These are phyloP conservation scores for Phymanthus crucifer DNA, from an alignment of 92 coral and sea anemone species.

Conservation along the genomic window DNA sequence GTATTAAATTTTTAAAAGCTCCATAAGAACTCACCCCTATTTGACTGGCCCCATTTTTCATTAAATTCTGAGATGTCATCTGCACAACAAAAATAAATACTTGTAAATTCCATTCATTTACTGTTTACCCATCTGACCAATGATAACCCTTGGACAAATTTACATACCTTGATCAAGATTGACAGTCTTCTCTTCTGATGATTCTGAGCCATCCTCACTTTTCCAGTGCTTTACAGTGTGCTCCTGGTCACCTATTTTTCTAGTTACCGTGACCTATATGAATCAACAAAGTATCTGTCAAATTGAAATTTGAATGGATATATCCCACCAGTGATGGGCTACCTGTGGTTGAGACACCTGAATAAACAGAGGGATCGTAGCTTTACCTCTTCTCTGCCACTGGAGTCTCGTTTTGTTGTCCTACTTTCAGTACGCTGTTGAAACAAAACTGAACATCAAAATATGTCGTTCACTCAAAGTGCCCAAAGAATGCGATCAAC, in stretches of 20 bases:
- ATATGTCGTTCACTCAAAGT: neutral
- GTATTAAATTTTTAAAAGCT: no score
- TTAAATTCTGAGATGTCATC: slow-evolving; percentile 48
- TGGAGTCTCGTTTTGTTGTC: slow-evolving; percentile 71
- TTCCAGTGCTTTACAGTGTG: slow-evolving; percentile 63
- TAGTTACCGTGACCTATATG: slow-evolving; percentile 75
- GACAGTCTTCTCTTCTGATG: slow-evolving; percentile 65
- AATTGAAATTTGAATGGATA: no score
- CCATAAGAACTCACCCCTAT: slow-evolving; percentile 29
- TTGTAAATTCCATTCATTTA: neutral
- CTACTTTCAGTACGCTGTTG: slow-evolving; percentile 72
- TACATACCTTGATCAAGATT: slow-evolving; percentile 63
- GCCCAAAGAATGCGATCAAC: neutral
- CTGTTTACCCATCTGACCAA: no score
- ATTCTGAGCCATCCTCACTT: slow-evolving; percentile 73
- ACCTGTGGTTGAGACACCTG: neutral
- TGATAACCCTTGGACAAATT: no score
- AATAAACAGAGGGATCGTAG: neutral
- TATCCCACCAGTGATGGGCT: neutral
- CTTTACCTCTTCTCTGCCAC: slow-evolving; percentile 87
- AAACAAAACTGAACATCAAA: neutral
- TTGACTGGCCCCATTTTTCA: slow-evolving; percentile 50
- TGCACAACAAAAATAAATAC: slow-evolving; percentile 1
- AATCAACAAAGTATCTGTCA: neutral
- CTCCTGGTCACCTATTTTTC: slow-evolving; percentile 72